Conservation (phyloP, 2,888 invertebrate genomes). For the Chymomyza procnemis region DNA sequence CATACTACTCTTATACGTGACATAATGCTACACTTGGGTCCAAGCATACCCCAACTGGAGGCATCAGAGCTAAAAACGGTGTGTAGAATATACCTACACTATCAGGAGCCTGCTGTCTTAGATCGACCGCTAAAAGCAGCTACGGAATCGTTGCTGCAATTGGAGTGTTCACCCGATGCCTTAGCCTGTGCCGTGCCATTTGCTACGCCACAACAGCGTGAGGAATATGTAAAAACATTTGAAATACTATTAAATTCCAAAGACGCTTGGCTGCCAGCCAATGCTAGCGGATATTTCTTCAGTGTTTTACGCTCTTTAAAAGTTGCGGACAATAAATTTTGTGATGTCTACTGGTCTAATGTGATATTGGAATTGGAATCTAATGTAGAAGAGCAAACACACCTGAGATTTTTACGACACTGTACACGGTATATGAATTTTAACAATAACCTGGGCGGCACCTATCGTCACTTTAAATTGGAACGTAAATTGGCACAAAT, state of each 20-base stretch:
- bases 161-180: conserved; percentile 76
- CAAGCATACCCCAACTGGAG: conserved; percentile 75
- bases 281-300: conserved; percentile 76
- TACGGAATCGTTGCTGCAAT: conserved; percentile 70
- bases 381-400: conserved; percentile 47
- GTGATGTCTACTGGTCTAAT: conserved; percentile 79
- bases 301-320: conserved; percentile 79
- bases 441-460: conserved; percentile 80
- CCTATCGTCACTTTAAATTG: conserved; percentile 79
- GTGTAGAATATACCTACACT: conserved; percentile 79
- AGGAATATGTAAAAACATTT: conserved; percentile 76
- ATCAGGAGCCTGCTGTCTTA: conserved; percentile 80
- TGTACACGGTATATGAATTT: conserved; percentile 81
- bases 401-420: conserved; percentile 75
- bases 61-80: conserved; percentile 77
- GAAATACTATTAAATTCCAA: conserved; percentile 64
- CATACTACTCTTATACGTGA: conserved; percentile 75
- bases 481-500: conserved; percentile 78
- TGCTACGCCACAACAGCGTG: conserved; percentile 77
- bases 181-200: conserved; percentile 79
- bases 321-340: conserved; percentile 78
- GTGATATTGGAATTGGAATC: conserved; percentile 74
- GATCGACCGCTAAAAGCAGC: conserved; percentile 77
- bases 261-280: conserved; percentile 61
- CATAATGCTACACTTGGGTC: conserved; percentile 75